Evolutionary conservation across 2,797 vertebrate genomes (phyloP).

Genomic region (Neosalanx taihuensis): DNA sequence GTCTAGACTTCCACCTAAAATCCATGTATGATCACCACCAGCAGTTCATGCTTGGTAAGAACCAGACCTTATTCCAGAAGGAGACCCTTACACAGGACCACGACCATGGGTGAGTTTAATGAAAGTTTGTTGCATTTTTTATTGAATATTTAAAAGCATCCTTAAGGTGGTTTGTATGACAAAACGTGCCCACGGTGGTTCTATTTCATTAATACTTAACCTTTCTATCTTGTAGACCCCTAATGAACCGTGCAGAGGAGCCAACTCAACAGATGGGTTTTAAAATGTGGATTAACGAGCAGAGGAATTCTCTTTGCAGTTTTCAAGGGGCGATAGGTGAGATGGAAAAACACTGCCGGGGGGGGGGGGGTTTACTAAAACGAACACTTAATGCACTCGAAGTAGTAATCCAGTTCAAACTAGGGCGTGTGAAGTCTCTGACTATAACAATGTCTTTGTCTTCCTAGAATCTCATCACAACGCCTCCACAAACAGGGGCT

Average conservation of each 20-base stretch:
- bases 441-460: slow-evolving; percentile 4
- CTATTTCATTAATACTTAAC: too few relatives aligned
- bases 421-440: neutral
- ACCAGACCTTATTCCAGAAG: slow-evolving; percentile 68
- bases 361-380: neutral
- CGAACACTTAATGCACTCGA: neutral
- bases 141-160: too few relatives aligned
- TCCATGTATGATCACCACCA: slow-evolving; percentile 78
- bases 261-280: slow-evolving; percentile 41
- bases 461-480: slow-evolving; percentile 73
- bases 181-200: too few relatives aligned
- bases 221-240: slow-evolving; percentile 33
- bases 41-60: slow-evolving; percentile 69
- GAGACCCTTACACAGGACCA: slow-evolving; percentile 54
- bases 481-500: slow-evolving; percentile 68
- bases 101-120: slow-evolving; percentile 55
- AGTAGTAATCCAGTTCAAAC: neutral
- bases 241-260: slow-evolving; percentile 20
- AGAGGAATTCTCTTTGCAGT: slow-evolving; percentile 74
- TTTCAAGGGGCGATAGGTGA: slow-evolving; percentile 75
- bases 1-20: slow-evolving; percentile 79
- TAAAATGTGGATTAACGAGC: slow-evolving; percentile 69
- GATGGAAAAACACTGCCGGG: neutral
- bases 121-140: neutral
- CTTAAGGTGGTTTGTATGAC: neutral